phyloP scores from a whole-genome alignment of 2,113 vertebrate species.

The Pseudorasbora parva region DNA sequence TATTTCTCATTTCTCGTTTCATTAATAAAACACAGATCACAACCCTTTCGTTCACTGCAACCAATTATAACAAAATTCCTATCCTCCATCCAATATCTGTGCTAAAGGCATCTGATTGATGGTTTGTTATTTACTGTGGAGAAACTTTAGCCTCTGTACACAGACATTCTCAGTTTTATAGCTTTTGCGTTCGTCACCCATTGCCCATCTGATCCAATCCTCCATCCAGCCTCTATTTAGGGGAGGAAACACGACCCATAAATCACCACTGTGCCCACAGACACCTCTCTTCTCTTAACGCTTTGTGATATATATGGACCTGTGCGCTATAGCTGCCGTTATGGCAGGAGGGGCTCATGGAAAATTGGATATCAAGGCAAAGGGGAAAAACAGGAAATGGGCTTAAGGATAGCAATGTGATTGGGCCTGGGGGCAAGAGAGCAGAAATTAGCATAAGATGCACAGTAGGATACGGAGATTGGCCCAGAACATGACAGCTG shows the following conservation, averaged over 20 bases:
- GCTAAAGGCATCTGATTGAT: conserved; percentile 28
- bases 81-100: conserved; percentile 8
- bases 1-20: conserved; percentile 15
- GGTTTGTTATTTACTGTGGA: conserved; percentile 45
- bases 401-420: conserved; percentile 45
- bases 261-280: conserved; percentile 43
- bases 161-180: conserved; percentile 14
- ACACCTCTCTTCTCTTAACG: conserved; percentile 42
- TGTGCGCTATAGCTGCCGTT: not conserved
- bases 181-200: not conserved
- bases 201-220: conserved; percentile 35
- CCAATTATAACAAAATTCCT: conserved; percentile 35
- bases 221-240: conserved; percentile 52
- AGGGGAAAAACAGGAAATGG: conserved; percentile 51
- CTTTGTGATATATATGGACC: conserved; percentile 52
- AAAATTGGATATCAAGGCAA: conserved; percentile 56
- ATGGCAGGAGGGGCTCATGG: conserved; percentile 23
- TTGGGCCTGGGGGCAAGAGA: conserved; percentile 39
- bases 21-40: conserved; percentile 31
- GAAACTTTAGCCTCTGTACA: conserved; percentile 32
- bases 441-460: conserved; percentile 52
- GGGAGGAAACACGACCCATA: conserved; percentile 44
- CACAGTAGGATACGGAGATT: conserved; percentile 40
- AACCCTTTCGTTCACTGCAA: conserved; percentile 11
- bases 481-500: conserved; percentile 36